Evolutionary conservation across 2,888 invertebrate genomes (phyloP).

Genomic region (Beris morrisii): DNA sequence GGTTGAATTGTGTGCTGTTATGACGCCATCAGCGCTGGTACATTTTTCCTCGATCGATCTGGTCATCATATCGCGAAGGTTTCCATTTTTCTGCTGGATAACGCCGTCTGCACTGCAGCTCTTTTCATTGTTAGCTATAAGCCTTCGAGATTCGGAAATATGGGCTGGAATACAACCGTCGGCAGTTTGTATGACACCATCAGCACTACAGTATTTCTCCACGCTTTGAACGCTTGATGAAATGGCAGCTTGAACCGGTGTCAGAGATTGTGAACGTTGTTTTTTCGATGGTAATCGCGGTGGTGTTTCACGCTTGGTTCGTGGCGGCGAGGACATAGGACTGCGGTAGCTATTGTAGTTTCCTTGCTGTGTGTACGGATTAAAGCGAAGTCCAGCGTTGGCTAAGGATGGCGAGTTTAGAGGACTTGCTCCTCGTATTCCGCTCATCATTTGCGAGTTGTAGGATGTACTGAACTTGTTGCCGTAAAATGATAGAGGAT

Average conservation of each 20-base stretch:
- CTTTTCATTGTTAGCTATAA: constrained; percentile 56
- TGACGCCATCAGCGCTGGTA: constrained; percentile 61
- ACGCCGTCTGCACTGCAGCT: constrained; percentile 72
- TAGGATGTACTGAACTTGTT: constrained; percentile 60
- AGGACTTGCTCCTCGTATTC: constrained; percentile 54
- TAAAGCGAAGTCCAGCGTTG: constrained; percentile 54
- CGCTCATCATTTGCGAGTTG: constrained; percentile 52
- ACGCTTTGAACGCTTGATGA: constrained; percentile 43
- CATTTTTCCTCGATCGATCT: constrained; percentile 56
- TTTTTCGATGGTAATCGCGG: constrained; percentile 63
- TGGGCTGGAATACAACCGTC: constrained; percentile 21
- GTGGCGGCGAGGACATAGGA: constrained; percentile 63
- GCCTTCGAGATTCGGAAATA: constrained; percentile 40
- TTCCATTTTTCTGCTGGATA: constrained; percentile 55
- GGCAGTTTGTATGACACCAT: constrained; percentile 64
- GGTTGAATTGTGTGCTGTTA: constrained; percentile 46
- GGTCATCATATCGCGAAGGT: constrained; percentile 31
- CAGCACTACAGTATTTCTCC: constrained; percentile 71
- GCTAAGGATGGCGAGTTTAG: constrained; percentile 54
- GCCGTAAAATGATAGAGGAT: constrained; percentile 75
- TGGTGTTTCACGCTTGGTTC: constrained; percentile 57
- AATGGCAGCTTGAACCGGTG: constrained; percentile 61
- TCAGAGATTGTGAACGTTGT: constrained; percentile 79
- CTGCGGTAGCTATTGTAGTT: constrained; percentile 52
- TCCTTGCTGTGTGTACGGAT: constrained; percentile 46